Base-by-base conservation (phyloP, 2,888 invertebrate genomes). In the Lydus trimaculatus region DNA sequence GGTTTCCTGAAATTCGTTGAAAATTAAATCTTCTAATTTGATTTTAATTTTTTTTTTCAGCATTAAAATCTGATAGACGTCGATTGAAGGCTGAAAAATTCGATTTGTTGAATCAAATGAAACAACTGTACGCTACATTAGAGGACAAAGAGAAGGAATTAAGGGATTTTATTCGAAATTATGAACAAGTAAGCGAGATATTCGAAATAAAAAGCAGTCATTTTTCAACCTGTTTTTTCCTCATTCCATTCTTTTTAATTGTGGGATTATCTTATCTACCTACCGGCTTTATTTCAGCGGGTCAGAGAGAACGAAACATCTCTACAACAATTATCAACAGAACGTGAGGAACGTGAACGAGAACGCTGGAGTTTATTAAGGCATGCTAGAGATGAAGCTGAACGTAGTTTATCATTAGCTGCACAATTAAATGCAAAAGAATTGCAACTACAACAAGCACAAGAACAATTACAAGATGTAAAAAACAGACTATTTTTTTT, bases 141-240 rank as follows among this genome's bases (percentile, higher is more conserved):
- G 97, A 97, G 85, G 96, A 97, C 84, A 97, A 97, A 86, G 97
- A 98, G 84, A 93, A 94, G 79, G 97, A 97, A 84, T 87, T 97
- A 69, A 88, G 97, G 69, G 97, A 97, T 86, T 97, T 97, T 83
- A 97, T 98, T 81, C 90, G 96, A 77, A 96, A 95, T 86, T 97
- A 95, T 85, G 97, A 97, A 86, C 96, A 94, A 90, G 93, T 93
- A 86, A 84, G 84, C 79, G 25, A 31, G 23, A 52, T 33, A 52
- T 66, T 36, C 15, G 60, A 31, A 64, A 43, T 17, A 17, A 17
- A 17, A 43, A 43, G 6, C n/a, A 13, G 3, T 36, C 4, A 36
- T 11, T 36, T 36, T 15, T 5, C 2, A 13, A 13, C 15, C n/a
- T 13, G 15, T 65, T 28, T 28, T 61, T 36, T 13, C 36, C 39